Evolutionary conservation across 2,797 vertebrate species (phyloP).

Genomic region (Lutjanus campechanus): DNA sequence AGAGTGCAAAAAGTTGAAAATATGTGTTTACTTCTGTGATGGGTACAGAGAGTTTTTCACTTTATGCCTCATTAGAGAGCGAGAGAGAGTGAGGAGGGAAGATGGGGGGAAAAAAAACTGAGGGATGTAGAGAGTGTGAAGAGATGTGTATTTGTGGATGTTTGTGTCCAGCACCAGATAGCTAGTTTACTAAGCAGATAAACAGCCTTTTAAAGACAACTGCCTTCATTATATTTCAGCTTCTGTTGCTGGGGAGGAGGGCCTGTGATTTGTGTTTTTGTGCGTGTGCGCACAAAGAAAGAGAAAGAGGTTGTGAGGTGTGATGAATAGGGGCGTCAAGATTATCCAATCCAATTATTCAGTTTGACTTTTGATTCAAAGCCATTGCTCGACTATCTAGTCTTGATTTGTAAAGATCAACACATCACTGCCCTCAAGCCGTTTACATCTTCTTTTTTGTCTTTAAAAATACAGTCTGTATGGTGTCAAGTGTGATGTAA

Average conservation of each 20-base stretch:
- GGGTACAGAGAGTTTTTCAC: conserved; percentile 60
- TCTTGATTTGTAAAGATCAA: no score
- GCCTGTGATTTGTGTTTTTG: conserved; percentile 13
- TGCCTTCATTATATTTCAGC: conserved; percentile 46
- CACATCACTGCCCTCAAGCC: no score
- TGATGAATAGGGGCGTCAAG: not conserved
- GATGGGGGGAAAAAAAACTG: conserved; percentile 14
- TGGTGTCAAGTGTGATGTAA: no score
- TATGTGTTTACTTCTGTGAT: conserved; percentile 68
- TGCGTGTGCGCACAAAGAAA: not conserved
- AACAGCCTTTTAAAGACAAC: conserved; percentile 49
- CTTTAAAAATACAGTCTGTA: no score
- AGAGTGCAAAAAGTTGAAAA: conserved; percentile 62
- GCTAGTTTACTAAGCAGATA: conserved; percentile 49
- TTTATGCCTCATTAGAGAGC: conserved; percentile 76
- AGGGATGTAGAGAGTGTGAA: conserved; percentile 37
- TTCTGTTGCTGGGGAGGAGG: not conserved
- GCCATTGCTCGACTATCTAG: no score
- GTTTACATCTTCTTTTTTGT: no score
- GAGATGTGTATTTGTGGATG: conserved; percentile 45
- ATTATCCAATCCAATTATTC: no score
- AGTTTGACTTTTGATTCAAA: no score
- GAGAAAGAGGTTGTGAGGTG: not conserved
- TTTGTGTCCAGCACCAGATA: conserved; percentile 48
- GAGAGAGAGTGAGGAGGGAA: conserved; percentile 24